phyloP scores from a whole-genome alignment of 2,888 invertebrate genomes.

The Clitarchus hookeri region DNA sequence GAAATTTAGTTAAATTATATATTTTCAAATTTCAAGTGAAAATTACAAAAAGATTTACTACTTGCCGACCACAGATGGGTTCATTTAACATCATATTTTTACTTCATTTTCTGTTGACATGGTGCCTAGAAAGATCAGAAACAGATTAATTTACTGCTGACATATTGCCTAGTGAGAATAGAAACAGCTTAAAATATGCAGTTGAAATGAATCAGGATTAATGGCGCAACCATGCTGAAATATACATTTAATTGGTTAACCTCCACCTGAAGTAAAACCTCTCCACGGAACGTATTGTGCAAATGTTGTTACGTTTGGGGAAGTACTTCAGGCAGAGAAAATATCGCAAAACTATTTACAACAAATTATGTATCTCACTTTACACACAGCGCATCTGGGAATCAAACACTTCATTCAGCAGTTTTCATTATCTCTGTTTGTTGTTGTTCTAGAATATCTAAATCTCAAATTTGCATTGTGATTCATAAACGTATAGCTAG shows the following conservation, averaged over 20 bases:
- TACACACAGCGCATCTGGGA: background rate
- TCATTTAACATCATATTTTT: background rate
- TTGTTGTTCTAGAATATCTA: background rate
- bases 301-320: background rate
- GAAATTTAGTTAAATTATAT: background rate
- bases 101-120: background rate
- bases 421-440: constrained; percentile 2
- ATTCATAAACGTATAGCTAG: constrained; percentile 8
- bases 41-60: background rate
- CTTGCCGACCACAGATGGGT: background rate
- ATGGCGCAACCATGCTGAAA: background rate
- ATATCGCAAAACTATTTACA: background rate
- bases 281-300: background rate
- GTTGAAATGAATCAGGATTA: background rate
- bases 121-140: no score
- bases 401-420: background rate
- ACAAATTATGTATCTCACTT: background rate
- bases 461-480: background rate
- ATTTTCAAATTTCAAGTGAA: background rate
- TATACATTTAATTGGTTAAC: background rate
- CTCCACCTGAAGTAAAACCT: background rate
- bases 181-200: background rate
- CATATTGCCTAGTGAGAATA: background rate
- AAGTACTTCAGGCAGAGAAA: background rate
- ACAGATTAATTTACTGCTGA: no score